Evolutionary conservation across 2,797 vertebrate species (phyloP).

Genomic region (Peromyscus eremicus): DNA sequence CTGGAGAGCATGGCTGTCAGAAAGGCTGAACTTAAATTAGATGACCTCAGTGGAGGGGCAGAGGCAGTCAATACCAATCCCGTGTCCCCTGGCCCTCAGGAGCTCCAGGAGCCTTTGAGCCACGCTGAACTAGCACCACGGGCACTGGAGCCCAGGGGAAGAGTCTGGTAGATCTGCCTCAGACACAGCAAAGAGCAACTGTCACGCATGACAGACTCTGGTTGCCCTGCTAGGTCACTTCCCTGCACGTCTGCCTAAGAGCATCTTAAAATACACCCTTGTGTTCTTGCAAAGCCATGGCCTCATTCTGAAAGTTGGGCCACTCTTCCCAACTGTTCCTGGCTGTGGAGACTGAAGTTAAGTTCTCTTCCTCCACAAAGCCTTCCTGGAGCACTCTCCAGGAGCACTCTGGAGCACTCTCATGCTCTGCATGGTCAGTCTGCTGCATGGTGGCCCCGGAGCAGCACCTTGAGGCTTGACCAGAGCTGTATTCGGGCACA

Average conservation of each 20-base stretch:
- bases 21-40: background rate
- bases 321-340: background rate
- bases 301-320: background rate
- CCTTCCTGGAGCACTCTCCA: too few species aligned
- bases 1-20: too few species aligned
- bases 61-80: rapidly evolving
- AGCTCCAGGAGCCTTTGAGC: background rate
- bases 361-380: background rate
- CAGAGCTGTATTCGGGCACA: background rate
- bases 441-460: background rate
- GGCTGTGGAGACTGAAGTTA: background rate
- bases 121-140: background rate
- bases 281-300: background rate
- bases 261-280: background rate
- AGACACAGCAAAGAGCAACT: background rate
- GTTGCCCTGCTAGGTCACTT: background rate
- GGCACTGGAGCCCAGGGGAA: too few species aligned
- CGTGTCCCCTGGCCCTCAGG: background rate
- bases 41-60: background rate
- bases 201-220: rapidly evolving
- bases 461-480: rapidly evolving
- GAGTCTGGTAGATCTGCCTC: too few species aligned
- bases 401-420: too few species aligned
- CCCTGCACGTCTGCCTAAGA: background rate
- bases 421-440: background rate